Evolutionary conservation across 2,888 invertebrate genomes (phyloP), one percentile per base, ranked within the genome.

Genomic region (Rhorus exstirpatorius): DNA sequence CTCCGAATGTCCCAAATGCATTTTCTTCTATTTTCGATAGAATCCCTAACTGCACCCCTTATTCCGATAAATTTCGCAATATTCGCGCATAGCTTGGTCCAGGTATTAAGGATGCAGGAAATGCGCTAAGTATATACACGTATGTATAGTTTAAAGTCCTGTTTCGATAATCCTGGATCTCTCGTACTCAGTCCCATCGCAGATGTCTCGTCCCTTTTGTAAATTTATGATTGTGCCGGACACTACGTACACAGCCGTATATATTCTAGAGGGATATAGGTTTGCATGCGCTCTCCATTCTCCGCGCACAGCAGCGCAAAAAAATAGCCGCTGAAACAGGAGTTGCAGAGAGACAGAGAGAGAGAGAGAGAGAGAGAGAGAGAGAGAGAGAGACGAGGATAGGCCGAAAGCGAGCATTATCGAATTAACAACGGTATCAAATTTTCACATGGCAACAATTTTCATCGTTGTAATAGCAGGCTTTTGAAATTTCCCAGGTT

Each of bases 151-250:
- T n/a, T 21, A 61, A 74, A 61, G 49, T 21, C 51, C 72, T 61
- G 41, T n/a, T 51, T 55, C 55, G 70, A 49, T 74, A 74, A 74
- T 74, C 72, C 72, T 74, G 10, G 55, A 38, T 70, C 53, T 21
- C 41, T 61, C 60, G 24, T 38, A 31, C 26, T 38, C 3, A 21
- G n/a, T 17, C 61, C 35, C 24, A 19, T 61, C 10, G 10, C 49
- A n/a, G 19, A 12, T n/a, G 24, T 41, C 70, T 21, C 53, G 55
- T 38, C 61, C 72, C 61, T 74, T 74, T 74, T 74, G 31, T 35
- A 46, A 74, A 74, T 74, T 74, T 74, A 74, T 61, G 49, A 74
- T 74, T 74, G 51, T 61, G 49, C 72, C 51, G 61, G 61, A 61
- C 72, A 74, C 49, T 63, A 49, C 38, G 49, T 61, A 74, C 49